Evolutionary conservation across 53 echinoderm and acorn worm genomes (phyloP).

Genomic region (Arbacia lixula): DNA sequence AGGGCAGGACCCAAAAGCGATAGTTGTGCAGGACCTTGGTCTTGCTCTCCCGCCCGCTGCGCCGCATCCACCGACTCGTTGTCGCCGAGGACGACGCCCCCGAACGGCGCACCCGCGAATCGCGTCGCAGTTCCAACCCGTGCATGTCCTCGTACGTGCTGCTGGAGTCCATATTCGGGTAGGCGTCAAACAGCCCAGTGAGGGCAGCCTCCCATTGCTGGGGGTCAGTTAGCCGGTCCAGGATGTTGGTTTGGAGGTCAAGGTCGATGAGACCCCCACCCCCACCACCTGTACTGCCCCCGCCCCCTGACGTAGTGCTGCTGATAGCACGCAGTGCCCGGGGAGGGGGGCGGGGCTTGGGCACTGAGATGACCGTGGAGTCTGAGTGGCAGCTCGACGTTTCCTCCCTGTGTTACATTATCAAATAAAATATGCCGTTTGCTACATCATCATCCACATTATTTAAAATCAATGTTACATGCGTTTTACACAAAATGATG

Average conservation of each 20-base stretch:
- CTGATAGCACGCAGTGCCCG: constrained; percentile 47
- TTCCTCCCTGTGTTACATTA: constrained; percentile 72
- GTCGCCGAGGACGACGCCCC: background rate
- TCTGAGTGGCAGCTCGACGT: constrained; percentile 93
- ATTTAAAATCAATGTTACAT: too few relatives aligned
- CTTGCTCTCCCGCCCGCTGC: constrained; percentile 53
- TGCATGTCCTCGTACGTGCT: constrained; percentile 76
- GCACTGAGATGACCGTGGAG: constrained; percentile 90
- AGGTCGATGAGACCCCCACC: constrained; percentile 14
- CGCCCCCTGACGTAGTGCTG: constrained; percentile 17
- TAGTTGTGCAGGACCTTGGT: constrained; percentile 91
- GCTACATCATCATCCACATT: too few relatives aligned
- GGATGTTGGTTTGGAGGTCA: constrained; percentile 40
- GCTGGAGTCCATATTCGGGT: constrained; percentile 52
- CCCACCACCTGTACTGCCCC: constrained; percentile 17
- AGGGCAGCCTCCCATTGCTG: constrained; percentile 50
- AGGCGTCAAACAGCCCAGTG: constrained; percentile 44
- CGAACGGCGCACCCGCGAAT: too few relatives aligned
- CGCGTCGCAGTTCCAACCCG: constrained; percentile 64
- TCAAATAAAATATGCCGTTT: too few relatives aligned
- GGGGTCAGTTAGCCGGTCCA: constrained; percentile 50
- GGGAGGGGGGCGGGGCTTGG: constrained; percentile 70
- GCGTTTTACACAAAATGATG: too few relatives aligned
- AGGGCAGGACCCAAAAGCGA: constrained; percentile 93
- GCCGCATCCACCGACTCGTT: constrained; percentile 41